A percentile compares a stretch with the other conserved stretches of the same genome.
Evolutionary conservation across 2,113 vertebrate species (phyloP).

Genomic region (Genyomyrus donnyi): DNA sequence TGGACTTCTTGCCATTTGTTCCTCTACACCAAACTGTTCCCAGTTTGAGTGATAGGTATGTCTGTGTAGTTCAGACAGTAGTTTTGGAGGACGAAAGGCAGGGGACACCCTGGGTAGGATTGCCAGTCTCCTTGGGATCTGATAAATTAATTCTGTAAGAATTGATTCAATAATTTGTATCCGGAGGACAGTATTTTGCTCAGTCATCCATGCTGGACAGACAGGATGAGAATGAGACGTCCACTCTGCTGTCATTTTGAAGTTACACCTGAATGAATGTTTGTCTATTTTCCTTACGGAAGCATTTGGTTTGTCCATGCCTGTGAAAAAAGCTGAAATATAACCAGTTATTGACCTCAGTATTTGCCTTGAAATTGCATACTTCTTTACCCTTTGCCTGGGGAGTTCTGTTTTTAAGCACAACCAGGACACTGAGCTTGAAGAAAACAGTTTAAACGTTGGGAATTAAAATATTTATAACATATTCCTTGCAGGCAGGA

Average conservation of each 20-base stretch:
- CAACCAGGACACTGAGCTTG: neutral
- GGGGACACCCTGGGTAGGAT: neutral
- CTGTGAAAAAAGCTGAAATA: neutral
- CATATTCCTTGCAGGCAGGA: neutral
- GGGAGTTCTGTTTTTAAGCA: neutral
- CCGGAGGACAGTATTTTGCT: neutral
- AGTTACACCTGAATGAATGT: neutral
- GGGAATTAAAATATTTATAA: neutral
- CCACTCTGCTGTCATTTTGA: neutral
- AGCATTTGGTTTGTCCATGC: neutral
- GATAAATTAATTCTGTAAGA: neutral
- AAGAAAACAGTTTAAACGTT: neutral
- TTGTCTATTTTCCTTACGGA: neutral
- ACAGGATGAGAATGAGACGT: neutral
- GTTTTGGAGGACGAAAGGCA: neutral
- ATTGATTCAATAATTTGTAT: neutral
- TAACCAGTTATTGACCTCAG: neutral
- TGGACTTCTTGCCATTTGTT: neutral
- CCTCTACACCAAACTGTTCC: neutral
- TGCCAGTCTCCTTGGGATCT: neutral
- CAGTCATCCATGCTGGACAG: neutral
- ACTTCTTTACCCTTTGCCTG: neutral
- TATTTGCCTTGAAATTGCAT: slow-evolving; percentile 5
- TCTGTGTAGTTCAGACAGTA: neutral
- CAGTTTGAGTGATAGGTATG: neutral